These are phyloP conservation scores for Agrilus mali DNA, from an alignment of 2,888 invertebrate genomes.

Conservation along the genomic window DNA sequence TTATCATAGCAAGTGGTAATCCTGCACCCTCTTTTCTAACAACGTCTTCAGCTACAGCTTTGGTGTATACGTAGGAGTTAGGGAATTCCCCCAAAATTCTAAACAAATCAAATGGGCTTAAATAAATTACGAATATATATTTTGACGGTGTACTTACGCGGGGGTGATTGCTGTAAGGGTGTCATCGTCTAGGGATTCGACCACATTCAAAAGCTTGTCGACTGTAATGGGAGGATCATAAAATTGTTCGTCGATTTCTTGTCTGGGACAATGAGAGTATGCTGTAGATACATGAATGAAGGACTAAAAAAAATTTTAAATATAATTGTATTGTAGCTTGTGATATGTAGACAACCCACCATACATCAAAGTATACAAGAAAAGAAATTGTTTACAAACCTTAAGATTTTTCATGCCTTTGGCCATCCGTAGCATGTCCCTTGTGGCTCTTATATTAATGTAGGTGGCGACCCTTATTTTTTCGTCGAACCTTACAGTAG, in stretches of 20 bases:
- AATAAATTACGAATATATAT: neutral
- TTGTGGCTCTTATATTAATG: conserved; percentile 38
- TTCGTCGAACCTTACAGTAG: conserved; percentile 42
- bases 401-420: conserved; percentile 43
- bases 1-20: conserved; percentile 52
- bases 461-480: conserved; percentile 34
- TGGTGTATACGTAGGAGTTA: conserved; percentile 63
- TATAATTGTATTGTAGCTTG: too few relatives aligned
- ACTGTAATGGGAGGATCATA: conserved; percentile 37
- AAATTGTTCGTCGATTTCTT: conserved; percentile 26
- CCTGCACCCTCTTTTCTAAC: conserved; percentile 39
- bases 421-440: conserved; percentile 35
- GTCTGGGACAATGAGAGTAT: conserved; percentile 18
- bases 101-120: conserved; percentile 17
- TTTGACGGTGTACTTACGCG: conserved; percentile 18
- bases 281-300: conserved; percentile 23
- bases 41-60: conserved; percentile 55
- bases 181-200: conserved; percentile 27
- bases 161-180: conserved; percentile 26
- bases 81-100: conserved; percentile 45
- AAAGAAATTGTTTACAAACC: conserved; percentile 29
- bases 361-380: too few relatives aligned
- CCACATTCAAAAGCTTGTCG: conserved; percentile 29
- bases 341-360: too few relatives aligned
- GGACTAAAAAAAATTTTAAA: conserved; percentile 4